Evolutionary conservation across 2,113 vertebrate species (phyloP).

Genomic region (Plecotus auritus): DNA sequence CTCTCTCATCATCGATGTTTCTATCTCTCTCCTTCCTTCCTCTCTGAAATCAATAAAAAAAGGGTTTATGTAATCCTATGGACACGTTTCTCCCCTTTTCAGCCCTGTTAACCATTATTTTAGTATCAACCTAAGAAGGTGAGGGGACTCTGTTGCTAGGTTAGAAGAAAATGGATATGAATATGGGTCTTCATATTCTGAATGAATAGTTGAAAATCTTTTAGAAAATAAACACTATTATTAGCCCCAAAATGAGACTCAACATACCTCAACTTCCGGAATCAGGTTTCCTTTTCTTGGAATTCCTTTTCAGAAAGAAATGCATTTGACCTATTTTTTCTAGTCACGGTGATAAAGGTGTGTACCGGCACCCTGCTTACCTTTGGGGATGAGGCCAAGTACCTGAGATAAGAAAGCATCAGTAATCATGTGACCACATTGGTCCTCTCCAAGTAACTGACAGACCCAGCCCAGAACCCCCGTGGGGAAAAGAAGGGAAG

Average conservation of each 20-base stretch:
- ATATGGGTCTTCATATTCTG: neutral
- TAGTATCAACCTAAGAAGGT: neutral
- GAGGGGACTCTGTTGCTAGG: neutral
- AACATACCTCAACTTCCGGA: neutral
- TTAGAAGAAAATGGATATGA: neutral
- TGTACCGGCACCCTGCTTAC: neutral
- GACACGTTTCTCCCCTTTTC: neutral
- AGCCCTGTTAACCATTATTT: neutral
- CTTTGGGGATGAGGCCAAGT: neutral
- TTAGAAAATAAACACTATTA: neutral
- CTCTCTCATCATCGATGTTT: too few species aligned
- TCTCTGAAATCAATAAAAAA: too few species aligned
- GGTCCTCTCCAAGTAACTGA: neutral
- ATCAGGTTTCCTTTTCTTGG: neutral
- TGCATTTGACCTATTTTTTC: neutral
- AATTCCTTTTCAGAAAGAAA: neutral
- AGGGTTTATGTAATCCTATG: neutral
- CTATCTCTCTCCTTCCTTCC: too few species aligned
- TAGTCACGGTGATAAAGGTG: neutral
- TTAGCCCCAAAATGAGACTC: neutral
- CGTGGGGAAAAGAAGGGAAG: neutral
- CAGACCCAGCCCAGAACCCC: neutral
- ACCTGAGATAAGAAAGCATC: neutral
- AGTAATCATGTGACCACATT: neutral
- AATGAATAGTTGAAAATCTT: slow-evolving; percentile 35